Evolutionary conservation across 2,797 vertebrate genomes (phyloP), one percentile per base, ranked within the genome.

Genomic region (Tragelaphus oryx): DNA sequence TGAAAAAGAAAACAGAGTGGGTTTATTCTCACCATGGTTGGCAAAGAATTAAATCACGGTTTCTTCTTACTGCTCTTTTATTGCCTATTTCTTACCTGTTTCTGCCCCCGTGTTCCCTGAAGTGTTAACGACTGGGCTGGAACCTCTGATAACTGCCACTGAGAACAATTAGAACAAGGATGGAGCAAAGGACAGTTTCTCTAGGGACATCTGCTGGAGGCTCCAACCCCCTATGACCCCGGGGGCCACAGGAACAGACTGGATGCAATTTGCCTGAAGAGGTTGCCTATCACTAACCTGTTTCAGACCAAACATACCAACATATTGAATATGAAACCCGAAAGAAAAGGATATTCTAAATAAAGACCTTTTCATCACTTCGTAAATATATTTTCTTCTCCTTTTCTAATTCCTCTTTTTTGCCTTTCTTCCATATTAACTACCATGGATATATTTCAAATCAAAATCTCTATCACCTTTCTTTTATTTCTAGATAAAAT

Each of bases 321-420:
- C 90, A 41, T 81, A 87, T 52, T 81, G 74, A 52, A 50, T 44
- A 54, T n/a, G 12, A 79, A 94, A 78, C 48, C 57, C 55, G 41
- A 80, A 93, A 91, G 68, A 33, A 96, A 91, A 93, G 28, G 22
- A 74, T 52, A 81, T 88, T 79, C 76, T 71, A 76, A 91, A 80
- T 50, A 59, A 93, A 95, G 33, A 0, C 44, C 28, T 90, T 95
- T 95, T 62, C 82, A 57, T 92, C 44, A 44, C 10, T 76, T 78
- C 3, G 2, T 22, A 52, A 86, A 84, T 30, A 30, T 54, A 55
- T 80, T 26, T 76, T 83, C 26, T 89, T 71, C 52, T 93, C 8
- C 6, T 95, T 96, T 93, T 57, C 57, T 87, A 89, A 60, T 81
- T 85, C 44, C 48, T 78, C 68, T 86, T 55, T 84, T 55, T 89